Base-by-base conservation (phyloP, 1,140 invertebrate species). In the Diabrotica undecimpunctata region DNA sequence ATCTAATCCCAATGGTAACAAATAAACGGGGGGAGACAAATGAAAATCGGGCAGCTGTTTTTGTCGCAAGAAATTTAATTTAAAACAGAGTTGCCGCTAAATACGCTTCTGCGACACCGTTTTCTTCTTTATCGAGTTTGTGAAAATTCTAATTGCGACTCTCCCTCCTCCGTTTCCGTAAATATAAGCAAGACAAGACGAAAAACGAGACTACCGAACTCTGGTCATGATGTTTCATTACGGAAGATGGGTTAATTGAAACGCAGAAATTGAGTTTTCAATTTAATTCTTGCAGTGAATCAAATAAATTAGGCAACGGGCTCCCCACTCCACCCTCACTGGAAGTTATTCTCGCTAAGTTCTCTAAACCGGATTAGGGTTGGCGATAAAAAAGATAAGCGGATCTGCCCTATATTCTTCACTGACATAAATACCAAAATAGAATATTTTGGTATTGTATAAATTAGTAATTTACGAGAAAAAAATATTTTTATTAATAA, bases 101-200 rank as follows among this genome's bases (percentile, higher is more conserved):
- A 46, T n/a, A 46, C n/a, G 41, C 41, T 46, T 4, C 41, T 46
- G 41, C 8, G 41, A 10, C 2, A 46, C 41, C n/a, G 41, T 46
- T 6, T 46, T 46, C n/a, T 46, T n/a, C 41, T 46, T 46, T 46
- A 46, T 46, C n/a, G n/a, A 46, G 41, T 46, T 46, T 46, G 41
- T 46, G 41, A 46, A 46, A 46, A 46, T 46, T 46, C 41, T 46
- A 46, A 46, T 46, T 46, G 41, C 41, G n/a, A 4, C n/a, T 46
- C 6, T n/a, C 8, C 41, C 41, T 46, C 25, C 25, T 25, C 25
- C 25, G 25, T 46, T 46, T 46, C 41, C 6, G 8, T 46, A 8
- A 46, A 46, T n/a, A n/a, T 46, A 46, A 46, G 41, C 41, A 46
- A 46, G n/a, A 46, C 41, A n/a, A 46, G n/a, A 46, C n/a, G n/a